phyloP scores from a whole-genome alignment of 2,888 invertebrate species.

The Cosmia pyralina region DNA sequence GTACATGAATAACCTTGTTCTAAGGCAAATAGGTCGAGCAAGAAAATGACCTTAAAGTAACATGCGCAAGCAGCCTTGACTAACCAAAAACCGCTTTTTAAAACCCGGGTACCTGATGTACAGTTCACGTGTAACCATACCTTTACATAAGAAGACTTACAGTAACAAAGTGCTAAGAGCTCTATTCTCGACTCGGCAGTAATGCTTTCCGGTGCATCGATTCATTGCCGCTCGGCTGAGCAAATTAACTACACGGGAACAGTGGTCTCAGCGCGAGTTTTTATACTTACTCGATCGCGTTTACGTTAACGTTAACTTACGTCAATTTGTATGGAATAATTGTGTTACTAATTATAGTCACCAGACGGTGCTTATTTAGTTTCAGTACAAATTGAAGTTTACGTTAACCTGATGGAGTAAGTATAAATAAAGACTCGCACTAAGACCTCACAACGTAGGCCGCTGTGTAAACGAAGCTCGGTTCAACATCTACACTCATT shows the following conservation, averaged over 20 bases:
- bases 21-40: neutral
- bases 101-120: neutral
- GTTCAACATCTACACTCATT: constrained; percentile 47
- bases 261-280: neutral
- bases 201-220: constrained; percentile 62
- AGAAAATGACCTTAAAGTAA: neutral
- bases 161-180: constrained; percentile 34
- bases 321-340: too few relatives aligned
- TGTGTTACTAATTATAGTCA: too few relatives aligned
- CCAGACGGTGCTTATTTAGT: too few relatives aligned
- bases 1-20: neutral
- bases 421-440: too few relatives aligned
- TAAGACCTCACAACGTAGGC: constrained; percentile 16
- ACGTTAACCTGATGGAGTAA: too few relatives aligned
- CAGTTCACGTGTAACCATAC: neutral
- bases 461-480: constrained; percentile 25
- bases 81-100: neutral
- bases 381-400: too few relatives aligned
- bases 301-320: too few relatives aligned
- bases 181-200: constrained; percentile 30
- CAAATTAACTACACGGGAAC: constrained; percentile 56
- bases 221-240: constrained; percentile 64
- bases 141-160: constrained; percentile 17
- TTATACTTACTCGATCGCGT: too few relatives aligned
- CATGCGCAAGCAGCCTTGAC: neutral